These are phyloP conservation scores for Cotesia glomerata DNA, from an alignment of 1,140 invertebrate species.

Conservation along the genomic window DNA sequence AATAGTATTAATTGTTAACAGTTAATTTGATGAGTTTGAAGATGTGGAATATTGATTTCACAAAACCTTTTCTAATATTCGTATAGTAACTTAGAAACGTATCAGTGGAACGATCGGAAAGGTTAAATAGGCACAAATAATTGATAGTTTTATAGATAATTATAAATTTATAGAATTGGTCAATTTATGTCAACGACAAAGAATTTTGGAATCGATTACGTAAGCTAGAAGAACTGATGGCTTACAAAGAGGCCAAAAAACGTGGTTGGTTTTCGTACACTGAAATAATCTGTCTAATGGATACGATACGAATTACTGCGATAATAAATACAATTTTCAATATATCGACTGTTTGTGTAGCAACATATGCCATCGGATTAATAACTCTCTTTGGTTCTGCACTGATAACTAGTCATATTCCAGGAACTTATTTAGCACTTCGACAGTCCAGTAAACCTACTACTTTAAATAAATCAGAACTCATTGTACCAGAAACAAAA, in stretches of 20 bases:
- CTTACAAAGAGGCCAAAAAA: slow-evolving; percentile 72
- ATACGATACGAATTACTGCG: slow-evolving; percentile 61
- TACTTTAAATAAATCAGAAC: background rate
- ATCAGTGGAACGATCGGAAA: no score
- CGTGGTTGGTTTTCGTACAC: slow-evolving; percentile 87
- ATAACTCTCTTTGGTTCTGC: slow-evolving; percentile 75
- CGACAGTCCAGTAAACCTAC: slow-evolving; percentile 22
- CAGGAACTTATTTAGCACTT: slow-evolving; percentile 51
- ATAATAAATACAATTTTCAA: slow-evolving; percentile 67
- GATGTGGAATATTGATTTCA: no score
- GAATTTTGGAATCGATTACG: slow-evolving; percentile 74
- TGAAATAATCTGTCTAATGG: slow-evolving; percentile 73
- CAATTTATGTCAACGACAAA: slow-evolving; percentile 75
- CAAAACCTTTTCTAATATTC: no score
- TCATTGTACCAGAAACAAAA: background rate
- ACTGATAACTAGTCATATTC: slow-evolving; percentile 68
- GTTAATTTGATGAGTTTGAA: no score
- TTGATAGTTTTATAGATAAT: slow-evolving; percentile 2
- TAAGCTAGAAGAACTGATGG: slow-evolving; percentile 74
- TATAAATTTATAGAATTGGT: slow-evolving; percentile 75
- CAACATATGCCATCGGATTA: slow-evolving; percentile 76
- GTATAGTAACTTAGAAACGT: no score
- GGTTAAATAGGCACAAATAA: no score
- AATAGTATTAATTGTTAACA: no score
- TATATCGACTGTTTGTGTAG: slow-evolving; percentile 71